Conservation (phyloP, 2,888 invertebrate species). For the Sphaerophoria taeniata region DNA sequence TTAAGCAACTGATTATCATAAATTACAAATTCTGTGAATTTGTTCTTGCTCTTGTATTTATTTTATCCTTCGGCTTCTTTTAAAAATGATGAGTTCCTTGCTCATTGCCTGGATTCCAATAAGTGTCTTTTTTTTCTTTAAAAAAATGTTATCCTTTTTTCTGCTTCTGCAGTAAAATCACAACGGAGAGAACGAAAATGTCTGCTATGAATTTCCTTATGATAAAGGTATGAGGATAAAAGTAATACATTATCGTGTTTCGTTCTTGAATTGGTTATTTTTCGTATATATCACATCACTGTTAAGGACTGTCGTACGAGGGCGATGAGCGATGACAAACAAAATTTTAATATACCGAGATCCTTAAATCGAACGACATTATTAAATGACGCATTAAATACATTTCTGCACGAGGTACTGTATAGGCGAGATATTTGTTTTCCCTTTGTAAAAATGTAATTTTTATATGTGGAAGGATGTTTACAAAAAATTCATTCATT, state of each 20-base stretch:
- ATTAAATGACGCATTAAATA: slow-evolving; percentile 33
- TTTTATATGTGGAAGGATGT: background rate
- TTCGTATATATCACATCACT: slow-evolving; percentile 47
- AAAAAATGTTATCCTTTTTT: background rate
- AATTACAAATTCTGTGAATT: slow-evolving; percentile 56
- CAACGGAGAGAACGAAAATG: background rate
- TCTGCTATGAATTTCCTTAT: background rate
- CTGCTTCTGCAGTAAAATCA: slow-evolving; percentile 2
- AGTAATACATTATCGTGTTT: slow-evolving; percentile 19
- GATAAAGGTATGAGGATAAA: background rate
- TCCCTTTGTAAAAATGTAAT: slow-evolving; percentile 7
- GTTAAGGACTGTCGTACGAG: background rate
- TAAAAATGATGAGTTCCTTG: background rate
- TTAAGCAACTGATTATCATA: slow-evolving; percentile 59
- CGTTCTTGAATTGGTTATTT: slow-evolving; percentile 31
- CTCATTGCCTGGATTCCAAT: background rate
- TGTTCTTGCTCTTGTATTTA: slow-evolving; percentile 13
- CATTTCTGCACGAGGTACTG: background rate
- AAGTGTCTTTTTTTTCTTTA: background rate
- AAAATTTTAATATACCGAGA: background rate
- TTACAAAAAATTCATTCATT: background rate
- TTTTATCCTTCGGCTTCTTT: background rate
- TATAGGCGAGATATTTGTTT: background rate
- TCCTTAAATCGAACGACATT: background rate
- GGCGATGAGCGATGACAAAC: slow-evolving; percentile 22